Conservation (phyloP, 1,140 invertebrate genomes). For the Oryctes rhinoceros region DNA sequence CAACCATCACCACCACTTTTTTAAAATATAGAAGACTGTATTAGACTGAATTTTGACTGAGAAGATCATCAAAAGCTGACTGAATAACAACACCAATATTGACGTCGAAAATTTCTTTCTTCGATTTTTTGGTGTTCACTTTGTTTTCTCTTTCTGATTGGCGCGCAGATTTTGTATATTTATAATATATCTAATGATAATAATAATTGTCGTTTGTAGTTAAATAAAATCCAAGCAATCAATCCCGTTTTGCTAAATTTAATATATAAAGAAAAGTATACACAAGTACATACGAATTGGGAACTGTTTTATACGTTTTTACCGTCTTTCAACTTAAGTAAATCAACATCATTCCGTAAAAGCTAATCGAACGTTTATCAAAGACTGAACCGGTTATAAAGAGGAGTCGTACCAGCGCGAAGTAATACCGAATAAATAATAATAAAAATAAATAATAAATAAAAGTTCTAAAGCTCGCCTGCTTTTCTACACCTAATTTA, state of each 20-base stretch:
- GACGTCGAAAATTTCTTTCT: constrained; percentile 34
- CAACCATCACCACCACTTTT: constrained; percentile 5
- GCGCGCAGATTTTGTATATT: constrained; percentile 10
- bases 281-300: not conserved
- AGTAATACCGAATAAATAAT: not conserved
- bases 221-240: not conserved
- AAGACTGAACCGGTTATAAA: constrained; percentile 26
- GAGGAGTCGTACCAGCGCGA: not conserved
- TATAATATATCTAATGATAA: constrained; percentile 26
- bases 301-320: constrained; percentile 31
- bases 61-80: constrained; percentile 29
- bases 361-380: not conserved
- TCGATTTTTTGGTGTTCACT: constrained; percentile 37
- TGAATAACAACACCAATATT: constrained; percentile 41
- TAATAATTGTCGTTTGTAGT: not conserved
- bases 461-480: constrained; percentile 9
- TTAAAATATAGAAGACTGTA: constrained; percentile 43
- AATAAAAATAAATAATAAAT: not conserved
- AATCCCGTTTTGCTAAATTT: constrained; percentile 19
- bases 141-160: constrained; percentile 33
- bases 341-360: constrained; percentile 2
- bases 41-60: constrained; percentile 42
- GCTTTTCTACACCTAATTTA: constrained; percentile 8
- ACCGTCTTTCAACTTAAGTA: not conserved
- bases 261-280: constrained; percentile 24